A percentile compares a stretch with the other conserved stretches of the same genome.
Conservation (phyloP, 2,888 invertebrate species). For the Ochropleura leucogaster region DNA sequence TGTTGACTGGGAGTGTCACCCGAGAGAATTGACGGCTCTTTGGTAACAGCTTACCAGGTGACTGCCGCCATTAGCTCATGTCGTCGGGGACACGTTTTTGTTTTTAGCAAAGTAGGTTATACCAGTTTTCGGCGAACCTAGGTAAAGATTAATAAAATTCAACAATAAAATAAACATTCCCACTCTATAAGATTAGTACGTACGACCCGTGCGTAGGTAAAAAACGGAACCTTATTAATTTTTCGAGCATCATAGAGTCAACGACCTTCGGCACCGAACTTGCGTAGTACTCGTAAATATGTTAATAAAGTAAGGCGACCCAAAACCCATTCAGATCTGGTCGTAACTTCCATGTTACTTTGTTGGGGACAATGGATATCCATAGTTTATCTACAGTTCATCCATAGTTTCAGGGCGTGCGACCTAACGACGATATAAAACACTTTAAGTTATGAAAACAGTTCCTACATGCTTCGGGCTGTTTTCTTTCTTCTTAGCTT, state of each 20-base stretch:
- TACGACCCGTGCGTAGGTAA: constrained; percentile 25
- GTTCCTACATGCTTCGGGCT: constrained; percentile 24
- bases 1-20: constrained; percentile 22
- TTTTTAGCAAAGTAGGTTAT: background rate
- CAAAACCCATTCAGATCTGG: constrained; percentile 59
- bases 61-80: constrained; percentile 1
- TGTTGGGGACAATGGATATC: constrained; percentile 59
- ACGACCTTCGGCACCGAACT: constrained; percentile 58
- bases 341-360: constrained; percentile 63
- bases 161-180: constrained; percentile 20
- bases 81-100: constrained; percentile 18
- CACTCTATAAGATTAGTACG: constrained; percentile 35
- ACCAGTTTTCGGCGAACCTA: background rate
- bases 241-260: constrained; percentile 51
- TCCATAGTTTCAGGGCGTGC: constrained; percentile 45
- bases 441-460: constrained; percentile 54
- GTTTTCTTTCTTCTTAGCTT: constrained; percentile 41
- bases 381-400: constrained; percentile 51
- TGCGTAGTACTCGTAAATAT: constrained; percentile 68
- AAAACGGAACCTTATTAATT: constrained; percentile 48
- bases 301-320: constrained; percentile 59
- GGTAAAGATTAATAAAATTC: background rate
- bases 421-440: constrained; percentile 55
- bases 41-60: constrained; percentile 20
- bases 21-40: constrained; percentile 15